Percentiles rank a stretch among this genome's conserved stretches.
Evolutionary conservation across 2,113 vertebrate species (phyloP).

Genomic region (Apteryx mantelli): DNA sequence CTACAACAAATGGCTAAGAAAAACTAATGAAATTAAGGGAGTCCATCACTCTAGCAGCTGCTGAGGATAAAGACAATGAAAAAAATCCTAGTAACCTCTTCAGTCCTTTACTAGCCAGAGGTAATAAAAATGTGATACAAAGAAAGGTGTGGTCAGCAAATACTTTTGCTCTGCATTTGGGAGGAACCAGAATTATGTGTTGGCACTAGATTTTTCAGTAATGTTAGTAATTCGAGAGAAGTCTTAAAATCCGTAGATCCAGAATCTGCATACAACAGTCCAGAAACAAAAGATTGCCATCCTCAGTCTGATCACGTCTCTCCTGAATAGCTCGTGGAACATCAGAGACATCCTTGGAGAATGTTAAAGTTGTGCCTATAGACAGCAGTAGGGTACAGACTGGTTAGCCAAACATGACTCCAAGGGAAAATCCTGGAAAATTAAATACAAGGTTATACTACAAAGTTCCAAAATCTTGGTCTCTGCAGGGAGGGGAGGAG

Average conservation of each 20-base stretch:
- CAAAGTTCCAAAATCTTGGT: not conserved
- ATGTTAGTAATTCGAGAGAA: not conserved
- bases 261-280: not conserved
- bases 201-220: not conserved
- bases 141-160: not conserved
- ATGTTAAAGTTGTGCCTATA: rapidly evolving
- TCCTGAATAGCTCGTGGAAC: not conserved
- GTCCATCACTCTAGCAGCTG: not conserved
- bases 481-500: not conserved
- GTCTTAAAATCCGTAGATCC: not conserved
- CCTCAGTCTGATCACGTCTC: not conserved
- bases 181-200: not conserved
- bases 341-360: not conserved
- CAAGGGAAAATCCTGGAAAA: not conserved
- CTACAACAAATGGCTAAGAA: not conserved
- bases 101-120: not conserved
- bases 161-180: not conserved
- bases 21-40: not conserved
- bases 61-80: not conserved
- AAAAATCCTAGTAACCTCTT: not conserved
- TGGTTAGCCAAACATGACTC: not conserved
- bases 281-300: not conserved
- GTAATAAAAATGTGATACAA: not conserved
- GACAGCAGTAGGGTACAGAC: no score
- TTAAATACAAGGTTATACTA: not conserved